Percentiles rank a stretch among this genome's conserved stretches.
These are phyloP conservation scores for Cirrhinus mrigala DNA, from an alignment of 2,797 vertebrate species.

Conservation along the genomic window DNA sequence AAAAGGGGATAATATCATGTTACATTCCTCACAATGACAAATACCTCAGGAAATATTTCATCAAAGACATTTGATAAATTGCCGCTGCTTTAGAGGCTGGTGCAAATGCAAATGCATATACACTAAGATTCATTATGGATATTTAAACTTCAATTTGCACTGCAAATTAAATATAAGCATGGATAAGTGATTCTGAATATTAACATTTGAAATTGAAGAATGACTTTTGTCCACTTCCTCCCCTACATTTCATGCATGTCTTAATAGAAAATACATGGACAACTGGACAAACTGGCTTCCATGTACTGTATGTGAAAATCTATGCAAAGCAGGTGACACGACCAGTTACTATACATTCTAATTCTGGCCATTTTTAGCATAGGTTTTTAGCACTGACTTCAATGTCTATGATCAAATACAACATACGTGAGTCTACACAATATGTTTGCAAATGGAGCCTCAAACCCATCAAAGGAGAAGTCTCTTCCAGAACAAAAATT, in stretches of 20 bases:
- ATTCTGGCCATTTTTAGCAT: neutral
- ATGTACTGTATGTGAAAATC: conserved; percentile 43
- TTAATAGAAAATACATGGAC: neutral
- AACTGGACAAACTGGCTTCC: conserved; percentile 24
- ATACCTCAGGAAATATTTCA: neutral
- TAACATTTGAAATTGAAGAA: neutral
- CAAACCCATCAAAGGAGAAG: no score
- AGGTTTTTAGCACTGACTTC: neutral
- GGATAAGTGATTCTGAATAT: neutral
- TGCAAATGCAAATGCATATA: neutral
- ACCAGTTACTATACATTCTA: neutral
- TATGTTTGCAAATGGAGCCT: neutral
- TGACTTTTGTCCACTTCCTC: neutral
- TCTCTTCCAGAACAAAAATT: no score
- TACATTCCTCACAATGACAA: neutral
- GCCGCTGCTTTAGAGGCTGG: neutral
- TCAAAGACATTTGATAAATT: neutral
- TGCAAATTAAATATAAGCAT: neutral
- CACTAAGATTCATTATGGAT: neutral
- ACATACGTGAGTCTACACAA: neutral
- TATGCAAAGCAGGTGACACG: conserved; percentile 36
- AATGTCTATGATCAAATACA: conserved; percentile 10
- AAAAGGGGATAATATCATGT: neutral
- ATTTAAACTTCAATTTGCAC: no score
- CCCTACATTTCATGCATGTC: neutral